Evolutionary conservation across 1,140 invertebrate species (phyloP).

Genomic region (Drosophila parvula): DNA sequence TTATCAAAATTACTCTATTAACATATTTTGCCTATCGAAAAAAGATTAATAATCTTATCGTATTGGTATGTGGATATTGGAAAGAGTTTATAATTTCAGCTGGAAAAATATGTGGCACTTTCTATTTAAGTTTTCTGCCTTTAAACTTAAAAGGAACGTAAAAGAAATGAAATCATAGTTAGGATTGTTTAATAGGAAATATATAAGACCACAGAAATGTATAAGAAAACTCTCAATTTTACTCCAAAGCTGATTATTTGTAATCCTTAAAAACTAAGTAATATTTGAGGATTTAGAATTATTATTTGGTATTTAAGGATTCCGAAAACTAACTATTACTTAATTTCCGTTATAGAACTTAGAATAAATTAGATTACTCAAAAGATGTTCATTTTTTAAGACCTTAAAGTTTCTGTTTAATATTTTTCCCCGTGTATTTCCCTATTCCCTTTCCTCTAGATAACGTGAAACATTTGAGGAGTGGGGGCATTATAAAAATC

Average conservation of each 20-base stretch:
- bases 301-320: too few relatives aligned
- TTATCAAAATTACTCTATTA: conserved; percentile 5
- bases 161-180: background rate
- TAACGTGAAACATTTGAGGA: conserved; percentile 53
- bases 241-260: background rate
- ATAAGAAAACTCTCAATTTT: background rate
- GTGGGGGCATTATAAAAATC: conserved; percentile 52
- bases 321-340: too few relatives aligned
- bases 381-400: background rate
- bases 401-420: background rate
- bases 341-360: too few relatives aligned
- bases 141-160: background rate
- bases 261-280: background rate
- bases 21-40: conserved; percentile 10
- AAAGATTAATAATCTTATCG: conserved; percentile 1
- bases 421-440: conserved; percentile 11
- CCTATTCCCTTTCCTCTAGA: conserved; percentile 29
- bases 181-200: background rate
- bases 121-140: background rate
- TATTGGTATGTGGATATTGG: background rate
- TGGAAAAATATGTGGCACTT: background rate
- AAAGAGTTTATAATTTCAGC: background rate
- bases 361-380: background rate
- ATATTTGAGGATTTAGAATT: too few relatives aligned
- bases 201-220: background rate